phyloP scores from a whole-genome alignment of 2,888 invertebrate species.

The Torymus texanus region DNA sequence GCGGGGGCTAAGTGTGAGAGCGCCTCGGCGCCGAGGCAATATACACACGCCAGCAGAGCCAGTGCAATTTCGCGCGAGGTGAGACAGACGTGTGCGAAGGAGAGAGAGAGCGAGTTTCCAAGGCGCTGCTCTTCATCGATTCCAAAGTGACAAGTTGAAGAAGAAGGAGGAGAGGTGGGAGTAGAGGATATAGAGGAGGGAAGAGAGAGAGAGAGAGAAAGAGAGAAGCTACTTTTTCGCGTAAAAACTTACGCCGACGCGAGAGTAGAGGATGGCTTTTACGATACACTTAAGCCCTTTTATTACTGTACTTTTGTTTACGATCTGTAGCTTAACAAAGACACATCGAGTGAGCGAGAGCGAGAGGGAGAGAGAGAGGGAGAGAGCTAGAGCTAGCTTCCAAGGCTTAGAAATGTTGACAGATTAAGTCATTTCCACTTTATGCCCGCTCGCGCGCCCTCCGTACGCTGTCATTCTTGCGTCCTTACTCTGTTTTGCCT shows the following conservation, averaged over 20 bases:
- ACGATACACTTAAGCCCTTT: conserved; percentile 46
- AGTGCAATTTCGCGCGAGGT: conserved; percentile 41
- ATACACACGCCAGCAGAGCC: neutral
- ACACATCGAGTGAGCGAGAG: neutral
- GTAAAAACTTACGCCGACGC: conserved; percentile 30
- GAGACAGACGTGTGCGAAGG: neutral
- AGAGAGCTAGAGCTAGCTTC: neutral
- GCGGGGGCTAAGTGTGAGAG: neutral
- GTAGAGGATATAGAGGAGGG: neutral
- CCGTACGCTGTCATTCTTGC: neutral
- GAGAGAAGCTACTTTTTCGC: conserved; percentile 29
- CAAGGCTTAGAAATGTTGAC: conserved; percentile 42
- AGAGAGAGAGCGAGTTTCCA: neutral
- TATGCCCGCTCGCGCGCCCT: conserved; percentile 14
- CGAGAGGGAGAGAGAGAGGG: neutral
- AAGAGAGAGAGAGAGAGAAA: too few species aligned
- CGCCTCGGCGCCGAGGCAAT: neutral
- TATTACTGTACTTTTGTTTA: conserved; percentile 52
- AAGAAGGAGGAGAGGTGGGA: conserved; percentile 23
- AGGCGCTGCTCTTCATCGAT: conserved; percentile 47
- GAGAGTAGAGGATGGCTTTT: conserved; percentile 20
- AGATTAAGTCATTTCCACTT: conserved; percentile 50
- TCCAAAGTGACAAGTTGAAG: conserved; percentile 50
- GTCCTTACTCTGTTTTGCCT: neutral
- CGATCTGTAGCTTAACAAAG: conserved; percentile 51